Evolutionary conservation across 2,113 vertebrate species (phyloP), one percentile per base, ranked within the genome.

Genomic region (Brachirus orientalis): DNA sequence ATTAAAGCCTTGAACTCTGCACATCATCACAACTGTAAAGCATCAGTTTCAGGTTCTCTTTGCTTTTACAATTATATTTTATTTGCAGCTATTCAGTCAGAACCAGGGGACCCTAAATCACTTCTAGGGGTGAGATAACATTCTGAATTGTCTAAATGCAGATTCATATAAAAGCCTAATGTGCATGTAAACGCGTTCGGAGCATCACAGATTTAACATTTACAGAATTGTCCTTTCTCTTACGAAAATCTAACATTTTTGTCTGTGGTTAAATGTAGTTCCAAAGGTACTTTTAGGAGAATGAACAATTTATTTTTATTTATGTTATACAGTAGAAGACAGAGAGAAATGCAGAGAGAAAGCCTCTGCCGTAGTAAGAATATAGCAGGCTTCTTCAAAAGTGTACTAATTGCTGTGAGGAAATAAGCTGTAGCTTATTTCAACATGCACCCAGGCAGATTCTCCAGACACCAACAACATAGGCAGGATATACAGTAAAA

Each of bases 1-100:
- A 58, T 64, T 44, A 69, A 72, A 75, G 47, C 6, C 38, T 63
- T 68, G 46, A 68, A 71, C 62, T 73, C 63, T 6, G 10, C 41
- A 63, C 58, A 35, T 45, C 69, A 59, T 76, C 56, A 68, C 36
- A 62, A 69, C 44, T 75, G 69, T 63, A 63, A 69, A 72, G 46
- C 63, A 43, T 80, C 36, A 14, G 38, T 55, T 16, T 66, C 11
- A 28, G 13, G 3, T 59, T 77, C 10, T 54, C 45, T 80, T 60
- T 56, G 22, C 22, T 28, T 75, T 69, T 40, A 11, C 19, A 38
- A 19, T 22, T 58, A 1, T 41, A 52, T 70, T 55, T 38, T 11
- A 54, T 67, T 62, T 18, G n/a, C 68, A 63, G 47, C 52, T 59
- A 33, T 59, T 71, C 20, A 45, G 17, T 51, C 18, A 28, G 19